Conservation (phyloP, 2,888 invertebrate species). For the Stenotaenia linearis region DNA sequence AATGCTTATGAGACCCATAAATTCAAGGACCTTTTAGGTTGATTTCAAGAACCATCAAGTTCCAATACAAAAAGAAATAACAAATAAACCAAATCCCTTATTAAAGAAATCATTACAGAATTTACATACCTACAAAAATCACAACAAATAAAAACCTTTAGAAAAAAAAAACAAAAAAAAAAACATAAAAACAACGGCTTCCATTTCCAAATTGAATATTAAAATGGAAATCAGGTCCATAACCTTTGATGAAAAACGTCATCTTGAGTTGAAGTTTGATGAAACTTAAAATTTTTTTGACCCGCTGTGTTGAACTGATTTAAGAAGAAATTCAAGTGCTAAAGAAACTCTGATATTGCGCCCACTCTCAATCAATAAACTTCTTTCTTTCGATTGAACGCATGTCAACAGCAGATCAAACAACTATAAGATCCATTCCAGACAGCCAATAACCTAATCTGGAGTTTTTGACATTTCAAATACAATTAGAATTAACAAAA, state of each 20-base stretch:
- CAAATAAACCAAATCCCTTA: too few species aligned
- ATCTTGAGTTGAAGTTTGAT: not conserved
- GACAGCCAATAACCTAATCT: not conserved
- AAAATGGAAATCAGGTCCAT: not conserved
- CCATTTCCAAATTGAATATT: too few species aligned
- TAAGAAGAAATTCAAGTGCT: not conserved
- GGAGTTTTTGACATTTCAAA: not conserved
- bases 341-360: not conserved
- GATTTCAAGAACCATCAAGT: not conserved
- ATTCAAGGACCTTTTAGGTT: not conserved
- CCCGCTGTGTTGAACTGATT: not conserved
- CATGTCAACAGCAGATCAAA: constrained; percentile 1
- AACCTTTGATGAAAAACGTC: not conserved
- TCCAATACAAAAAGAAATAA: not conserved
- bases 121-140: too few species aligned
- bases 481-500: not conserved
- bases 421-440: not conserved
- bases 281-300: not conserved
- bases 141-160: not conserved
- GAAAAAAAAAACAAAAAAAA: too few species aligned
- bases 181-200: too few species aligned
- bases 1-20: not conserved
- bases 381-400: not conserved
- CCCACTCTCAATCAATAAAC: constrained; percentile 1
- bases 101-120: too few species aligned